Conservation (phyloP, 2,888 invertebrate genomes). For the Eilema depressum region DNA sequence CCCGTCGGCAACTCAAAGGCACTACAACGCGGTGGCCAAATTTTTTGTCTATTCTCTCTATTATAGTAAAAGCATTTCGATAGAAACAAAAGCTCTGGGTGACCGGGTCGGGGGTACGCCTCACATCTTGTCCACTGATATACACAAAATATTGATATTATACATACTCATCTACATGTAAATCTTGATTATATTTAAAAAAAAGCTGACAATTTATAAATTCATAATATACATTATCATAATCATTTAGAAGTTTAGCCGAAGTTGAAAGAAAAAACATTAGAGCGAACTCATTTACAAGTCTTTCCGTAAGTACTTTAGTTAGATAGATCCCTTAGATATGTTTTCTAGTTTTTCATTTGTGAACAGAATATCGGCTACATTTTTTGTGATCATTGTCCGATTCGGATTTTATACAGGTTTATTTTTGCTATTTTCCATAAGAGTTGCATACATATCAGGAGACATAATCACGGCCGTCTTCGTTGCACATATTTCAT, state of each 20-base stretch:
- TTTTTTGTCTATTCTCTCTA: conserved; percentile 40
- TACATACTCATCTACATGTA: conserved; percentile 73
- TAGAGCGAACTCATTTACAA: conserved; percentile 65
- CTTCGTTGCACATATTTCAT: conserved; percentile 24
- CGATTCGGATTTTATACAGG: conserved; percentile 14
- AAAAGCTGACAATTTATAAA: conserved; percentile 83
- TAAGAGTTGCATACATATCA: conserved; percentile 22
- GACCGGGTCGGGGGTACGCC: conserved; percentile 61
- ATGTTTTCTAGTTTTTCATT: conserved; percentile 5
- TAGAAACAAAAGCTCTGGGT: conserved; percentile 52
- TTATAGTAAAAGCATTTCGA: conserved; percentile 55
- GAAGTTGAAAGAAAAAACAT: conserved; percentile 51
- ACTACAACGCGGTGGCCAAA: conserved; percentile 25
- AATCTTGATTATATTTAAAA: conserved; percentile 76
- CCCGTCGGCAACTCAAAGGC: conserved; percentile 33
- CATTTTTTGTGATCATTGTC: conserved; percentile 4
- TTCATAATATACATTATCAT: conserved; percentile 80
- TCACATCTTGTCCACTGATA: conserved; percentile 71
- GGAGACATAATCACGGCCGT: conserved; percentile 21
- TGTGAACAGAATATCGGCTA: neutral
- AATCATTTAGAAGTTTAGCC: conserved; percentile 59
- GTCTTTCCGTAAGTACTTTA: conserved; percentile 75
- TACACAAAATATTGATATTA: conserved; percentile 80
- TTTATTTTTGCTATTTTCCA: conserved; percentile 20
- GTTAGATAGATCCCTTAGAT: conserved; percentile 54